Conservation (phyloP, 2,113 vertebrate genomes). For the Gnathonemus echidnorhynchus region DNA sequence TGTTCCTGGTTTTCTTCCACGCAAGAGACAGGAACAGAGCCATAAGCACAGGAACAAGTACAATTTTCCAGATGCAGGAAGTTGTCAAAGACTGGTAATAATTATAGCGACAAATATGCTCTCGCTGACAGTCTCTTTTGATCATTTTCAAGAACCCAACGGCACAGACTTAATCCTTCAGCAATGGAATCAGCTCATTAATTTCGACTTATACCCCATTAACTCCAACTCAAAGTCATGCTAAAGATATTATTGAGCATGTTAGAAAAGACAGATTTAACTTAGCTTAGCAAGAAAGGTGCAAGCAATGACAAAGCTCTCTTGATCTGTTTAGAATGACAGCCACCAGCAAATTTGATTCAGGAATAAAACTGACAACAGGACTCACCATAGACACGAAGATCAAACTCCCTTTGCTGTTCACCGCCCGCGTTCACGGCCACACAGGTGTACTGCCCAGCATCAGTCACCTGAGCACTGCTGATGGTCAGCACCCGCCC, state of each 20-base stretch:
- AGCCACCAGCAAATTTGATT: background rate
- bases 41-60: conserved; percentile 29
- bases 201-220: background rate
- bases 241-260: background rate
- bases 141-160: conserved; percentile 28
- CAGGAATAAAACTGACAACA: background rate
- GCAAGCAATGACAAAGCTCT: background rate
- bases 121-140: conserved; percentile 36
- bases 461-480: conserved; percentile 79
- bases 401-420: conserved; percentile 71
- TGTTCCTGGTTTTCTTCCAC: background rate
- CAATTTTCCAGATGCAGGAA: conserved; percentile 44
- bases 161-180: background rate
- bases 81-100: conserved; percentile 44
- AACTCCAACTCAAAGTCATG: background rate
- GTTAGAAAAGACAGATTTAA: background rate
- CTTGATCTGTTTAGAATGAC: background rate
- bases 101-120: conserved; percentile 47
- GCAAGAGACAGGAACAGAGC: conserved; percentile 24
- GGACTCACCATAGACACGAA: conserved; percentile 79
- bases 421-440: conserved; percentile 91
- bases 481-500: conserved; percentile 72
- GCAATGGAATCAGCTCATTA: background rate
- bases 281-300: background rate
- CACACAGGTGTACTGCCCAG: conserved; percentile 81